Conservation (phyloP, 1,140 invertebrate genomes). For the Chrysomallon squamiferum region DNA sequence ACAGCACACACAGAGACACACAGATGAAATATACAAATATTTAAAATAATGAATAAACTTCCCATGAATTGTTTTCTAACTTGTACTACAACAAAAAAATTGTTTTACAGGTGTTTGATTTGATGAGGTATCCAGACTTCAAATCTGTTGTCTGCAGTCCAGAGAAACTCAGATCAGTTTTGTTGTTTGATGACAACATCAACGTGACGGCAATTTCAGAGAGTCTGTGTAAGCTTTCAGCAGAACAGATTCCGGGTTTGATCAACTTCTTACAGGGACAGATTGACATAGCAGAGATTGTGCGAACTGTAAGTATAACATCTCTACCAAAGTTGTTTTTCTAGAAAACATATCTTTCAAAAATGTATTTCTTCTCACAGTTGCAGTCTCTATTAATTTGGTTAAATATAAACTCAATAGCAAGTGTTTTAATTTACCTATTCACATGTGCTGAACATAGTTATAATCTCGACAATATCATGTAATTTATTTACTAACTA, state of each 20-base stretch:
- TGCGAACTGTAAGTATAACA: conserved; percentile 36
- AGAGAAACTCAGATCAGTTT: conserved; percentile 22
- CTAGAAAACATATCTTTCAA: background rate
- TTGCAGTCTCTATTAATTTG: background rate
- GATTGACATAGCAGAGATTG: conserved; percentile 33
- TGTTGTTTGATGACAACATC: conserved; percentile 24
- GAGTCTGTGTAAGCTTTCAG: conserved; percentile 33
- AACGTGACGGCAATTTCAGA: conserved; percentile 23
- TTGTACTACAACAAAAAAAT: no score
- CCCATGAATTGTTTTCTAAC: no score
- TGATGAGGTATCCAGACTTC: conserved; percentile 31
- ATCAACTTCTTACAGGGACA: conserved; percentile 22
- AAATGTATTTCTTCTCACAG: background rate
- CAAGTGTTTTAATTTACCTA: no score
- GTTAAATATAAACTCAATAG: no score
- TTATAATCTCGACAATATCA: no score
- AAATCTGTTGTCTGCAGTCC: conserved; percentile 34
- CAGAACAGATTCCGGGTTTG: conserved; percentile 25
- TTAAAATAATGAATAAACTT: no score
- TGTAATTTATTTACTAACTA: no score
- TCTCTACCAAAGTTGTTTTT: no score
- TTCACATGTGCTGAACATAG: no score
- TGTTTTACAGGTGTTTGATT: conserved; percentile 19
- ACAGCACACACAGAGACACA: no score
- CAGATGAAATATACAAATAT: no score